Percentiles rank a stretch among this genome's conserved stretches.
These are phyloP conservation scores for Pristionchus pacificus DNA, from an alignment of 1,140 invertebrate species.

Conservation along the genomic window DNA sequence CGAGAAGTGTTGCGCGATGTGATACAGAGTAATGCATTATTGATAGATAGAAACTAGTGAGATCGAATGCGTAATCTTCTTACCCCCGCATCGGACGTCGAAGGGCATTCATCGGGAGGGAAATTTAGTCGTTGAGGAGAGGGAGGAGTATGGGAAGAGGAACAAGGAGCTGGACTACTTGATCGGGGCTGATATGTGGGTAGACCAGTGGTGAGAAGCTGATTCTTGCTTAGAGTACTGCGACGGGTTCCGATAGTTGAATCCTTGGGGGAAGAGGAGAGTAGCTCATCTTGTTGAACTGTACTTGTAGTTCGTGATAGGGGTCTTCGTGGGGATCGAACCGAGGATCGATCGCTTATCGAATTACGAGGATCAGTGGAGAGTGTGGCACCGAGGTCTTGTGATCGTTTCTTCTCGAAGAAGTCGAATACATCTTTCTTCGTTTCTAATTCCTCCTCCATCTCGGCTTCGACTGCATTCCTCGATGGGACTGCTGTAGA, in stretches of 20 bases:
- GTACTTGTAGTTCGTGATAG: slow-evolving; percentile 5
- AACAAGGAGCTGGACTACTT: too few relatives aligned
- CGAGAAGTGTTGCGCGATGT: too few relatives aligned
- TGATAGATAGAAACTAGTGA: too few relatives aligned
- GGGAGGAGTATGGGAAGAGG: too few relatives aligned
- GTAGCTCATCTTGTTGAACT: neutral
- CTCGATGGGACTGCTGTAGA: neutral
- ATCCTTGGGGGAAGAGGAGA: neutral
- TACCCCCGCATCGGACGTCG: too few relatives aligned
- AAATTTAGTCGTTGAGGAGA: too few relatives aligned
- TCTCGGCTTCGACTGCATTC: slow-evolving; percentile 7
- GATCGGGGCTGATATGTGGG: too few relatives aligned
- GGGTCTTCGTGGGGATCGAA: slow-evolving; percentile 2
- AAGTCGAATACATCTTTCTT: slow-evolving; percentile 28
- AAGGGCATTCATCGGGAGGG: too few relatives aligned
- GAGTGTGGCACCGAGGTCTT: slow-evolving; percentile 1
- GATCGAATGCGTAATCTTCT: too few relatives aligned
- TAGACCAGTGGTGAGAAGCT: too few relatives aligned
- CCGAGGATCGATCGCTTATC: slow-evolving; percentile 7
- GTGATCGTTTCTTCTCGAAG: slow-evolving; percentile 17
- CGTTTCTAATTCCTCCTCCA: slow-evolving; percentile 19
- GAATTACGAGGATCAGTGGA: neutral
- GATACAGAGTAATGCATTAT: too few relatives aligned
- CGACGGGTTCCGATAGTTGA: neutral
- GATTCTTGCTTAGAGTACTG: neutral